Evolutionary conservation across 1,140 invertebrate species (phyloP), one percentile per base, ranked within the genome.

Genomic region (Diorhabda sublineata): DNA sequence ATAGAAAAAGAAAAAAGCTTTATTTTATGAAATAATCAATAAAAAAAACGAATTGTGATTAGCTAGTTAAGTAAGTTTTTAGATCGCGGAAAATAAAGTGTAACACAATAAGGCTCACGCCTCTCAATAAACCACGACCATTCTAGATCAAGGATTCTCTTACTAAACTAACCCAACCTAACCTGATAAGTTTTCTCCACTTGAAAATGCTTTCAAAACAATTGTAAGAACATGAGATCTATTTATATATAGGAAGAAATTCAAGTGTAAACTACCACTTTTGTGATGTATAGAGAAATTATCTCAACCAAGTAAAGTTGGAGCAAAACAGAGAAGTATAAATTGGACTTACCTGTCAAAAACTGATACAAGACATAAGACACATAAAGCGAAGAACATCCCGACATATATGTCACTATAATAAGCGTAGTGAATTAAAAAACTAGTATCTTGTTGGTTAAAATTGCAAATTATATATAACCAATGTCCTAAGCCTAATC

Each of bases 291-390:
- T 63, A 8, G 47, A 44, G 42, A 11, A 42, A 44, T 4, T 9
- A 3, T 63, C 11, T 45, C 43, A 44, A 7, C n/a, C 2, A 44
- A 42, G 26, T 8, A 11, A 26, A 9, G 26, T 3, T 8, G 45
- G 45, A 47, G 45, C 11, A 26, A 11, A 64, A 45, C 26, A 26
- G 26, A 26, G 26, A 26, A 26, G 26, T 26, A 26, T 26, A 26
- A 26, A 26, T 47, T 52, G 9, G 3, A 67, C 70, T 71, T 72
- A 80, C 78, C 78, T 76, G 63, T 81, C 80, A 67, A 78, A 80
- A 58, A 80, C 78, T 7, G 80, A 80, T n/a, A 81, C 71, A 7
- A 80, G 56, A 66, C 80, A 81, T 11, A 81, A 66, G 41, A 79
- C 73, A 58, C 78, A 76, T 3, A 80, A 62, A 6, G 77, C 72